Evolutionary conservation across 2,888 invertebrate genomes (phyloP), one percentile per base, ranked within the genome.

Genomic region (Lycocerus yunnanus): DNA sequence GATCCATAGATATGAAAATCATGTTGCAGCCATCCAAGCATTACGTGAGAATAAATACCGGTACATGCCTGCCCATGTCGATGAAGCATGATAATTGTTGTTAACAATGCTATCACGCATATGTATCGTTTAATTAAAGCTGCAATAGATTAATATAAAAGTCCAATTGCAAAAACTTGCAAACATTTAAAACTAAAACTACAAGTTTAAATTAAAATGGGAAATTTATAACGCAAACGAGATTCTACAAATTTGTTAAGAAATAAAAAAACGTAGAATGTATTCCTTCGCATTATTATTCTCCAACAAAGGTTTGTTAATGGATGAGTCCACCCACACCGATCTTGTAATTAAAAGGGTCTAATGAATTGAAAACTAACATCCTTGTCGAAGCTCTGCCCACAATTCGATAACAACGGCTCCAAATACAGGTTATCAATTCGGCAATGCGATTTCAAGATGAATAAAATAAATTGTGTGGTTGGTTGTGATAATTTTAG

Each of bases 331-430:
- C 75, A 76, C 74, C 77, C 76, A 66, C 74, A 76, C 71, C 75
- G 72, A 77, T 71, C 76, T 68, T 71, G 79, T 80, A 81, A 81
- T 81, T 81, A 80, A 81, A 81, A 81, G 79, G 80, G 79, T 79
- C 80, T 81, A 81, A 80, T 81, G 80, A 80, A 81, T 80, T 75
- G 80, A 78, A 78, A 79, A 81, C 79, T 77, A 81, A 78, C 79
- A 79, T 78, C 78, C 80, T 72, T 74, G 77, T 71, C 76, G 67
- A 69, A 68, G 65, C 68, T 27, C 65, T 70, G 24, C 67, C 70
- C 65, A 8, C n/a, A 43, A 68, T 27, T 27, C 27, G 27, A 27
- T 13, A 27, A 27, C 27, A 27, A 27, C 27, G 4, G 3, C 27
- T 27, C 4, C 11, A 27, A 27, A 27, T 24, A 72, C 73, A 71